Conservation (phyloP, 1,140 invertebrate genomes). For the Trypoxylus dichotomus region DNA sequence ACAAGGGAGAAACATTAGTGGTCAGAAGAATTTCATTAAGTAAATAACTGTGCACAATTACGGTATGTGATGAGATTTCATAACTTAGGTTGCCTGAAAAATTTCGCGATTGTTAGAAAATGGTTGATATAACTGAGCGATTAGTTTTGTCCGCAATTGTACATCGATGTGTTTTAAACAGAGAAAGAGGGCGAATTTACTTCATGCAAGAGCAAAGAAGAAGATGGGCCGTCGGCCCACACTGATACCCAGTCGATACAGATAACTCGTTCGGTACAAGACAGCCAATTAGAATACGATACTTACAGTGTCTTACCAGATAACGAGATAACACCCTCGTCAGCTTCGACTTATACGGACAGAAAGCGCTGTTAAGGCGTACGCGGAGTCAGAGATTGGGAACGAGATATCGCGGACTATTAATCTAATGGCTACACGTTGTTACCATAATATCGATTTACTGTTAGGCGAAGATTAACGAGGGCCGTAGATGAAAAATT, state of each 20-base stretch:
- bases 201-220: background rate
- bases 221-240: background rate
- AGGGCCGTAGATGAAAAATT: background rate
- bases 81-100: too few relatives aligned
- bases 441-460: background rate
- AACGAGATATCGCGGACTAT: background rate
- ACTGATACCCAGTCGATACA: conserved; percentile 27
- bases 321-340: conserved; percentile 27
- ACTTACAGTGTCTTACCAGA: conserved; percentile 21
- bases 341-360: background rate
- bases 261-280: conserved; percentile 30
- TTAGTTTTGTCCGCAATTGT: too few relatives aligned
- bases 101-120: too few relatives aligned
- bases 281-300: conserved; percentile 35
- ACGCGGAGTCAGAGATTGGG: background rate
- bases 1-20: too few relatives aligned
- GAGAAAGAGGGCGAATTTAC: background rate
- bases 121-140: too few relatives aligned
- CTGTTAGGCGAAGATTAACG: background rate
- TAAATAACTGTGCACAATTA: too few relatives aligned
- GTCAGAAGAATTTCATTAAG: too few relatives aligned
- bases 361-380: background rate
- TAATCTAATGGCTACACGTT: background rate
- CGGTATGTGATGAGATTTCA: too few relatives aligned
- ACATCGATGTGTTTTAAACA: background rate